Evolutionary conservation across 2,113 vertebrate species (phyloP), one percentile per base, ranked within the genome.

Genomic region (Gallinago undulata): DNA sequence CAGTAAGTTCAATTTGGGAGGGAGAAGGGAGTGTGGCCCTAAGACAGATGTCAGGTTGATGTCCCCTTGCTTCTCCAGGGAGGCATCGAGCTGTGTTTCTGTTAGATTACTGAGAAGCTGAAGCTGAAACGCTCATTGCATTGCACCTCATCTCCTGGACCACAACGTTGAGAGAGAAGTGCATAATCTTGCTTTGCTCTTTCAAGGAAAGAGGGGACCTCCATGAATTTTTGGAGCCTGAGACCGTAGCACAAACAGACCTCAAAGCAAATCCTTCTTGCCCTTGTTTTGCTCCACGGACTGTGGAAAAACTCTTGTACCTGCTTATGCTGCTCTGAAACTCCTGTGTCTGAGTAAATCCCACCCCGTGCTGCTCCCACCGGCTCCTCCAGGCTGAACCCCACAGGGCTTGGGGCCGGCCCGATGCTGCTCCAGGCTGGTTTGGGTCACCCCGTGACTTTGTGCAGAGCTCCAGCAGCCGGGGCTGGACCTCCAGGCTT

Each of bases 241-340:
- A 33, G 30, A 15, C 79, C 41, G 47, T 16, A 27, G 57, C 6
- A 13, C 70, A 75, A 72, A 75, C 13, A 83, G 48, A 48, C 21
- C 68, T 89, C 93, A 86, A 56, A 93, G 78, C 69, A 57, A 79
- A 90, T 81, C 35, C 79, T 63, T 55, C 82, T 51, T 56, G 96
- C 83, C 86, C 87, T 92, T 96, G 93, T 48, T 94, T 94, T 86
- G 69, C 33, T 45, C 76, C 63, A 5, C 33, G 53, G 57, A 53
- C 91, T 94, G 92, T 81, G 78, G 81, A 78, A 91, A 93, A 50
- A 28, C 69, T 92, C 63, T 53, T 10, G 59, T 77, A 6, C 2
- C 1, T 28, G 64, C 80, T 86, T 67, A 37, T 5, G 83, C 27
- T 74, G 37, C 89, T 63, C 91, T 1, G 33, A 22, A 62, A 33